These are phyloP conservation scores for Ips nitidus DNA, from an alignment of 1,140 invertebrate species.

Conservation along the genomic window DNA sequence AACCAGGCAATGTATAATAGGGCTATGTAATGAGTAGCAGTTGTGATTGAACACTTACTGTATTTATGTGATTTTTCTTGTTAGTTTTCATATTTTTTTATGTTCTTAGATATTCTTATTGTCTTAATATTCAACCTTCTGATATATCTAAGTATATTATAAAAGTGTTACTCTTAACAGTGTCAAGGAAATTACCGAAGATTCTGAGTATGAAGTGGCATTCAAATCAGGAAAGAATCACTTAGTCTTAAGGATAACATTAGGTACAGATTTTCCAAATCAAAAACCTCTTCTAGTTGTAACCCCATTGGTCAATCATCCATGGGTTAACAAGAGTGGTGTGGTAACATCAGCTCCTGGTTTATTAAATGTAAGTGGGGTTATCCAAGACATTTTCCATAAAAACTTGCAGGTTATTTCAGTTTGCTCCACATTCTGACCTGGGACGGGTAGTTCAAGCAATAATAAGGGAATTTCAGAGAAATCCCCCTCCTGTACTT, in stretches of 20 bases:
- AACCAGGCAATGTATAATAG: too few relatives aligned
- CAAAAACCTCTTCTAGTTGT: constrained; percentile 71
- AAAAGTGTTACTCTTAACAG: constrained; percentile 49
- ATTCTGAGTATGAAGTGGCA: constrained; percentile 69
- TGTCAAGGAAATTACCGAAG: constrained; percentile 69
- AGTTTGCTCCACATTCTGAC: constrained; percentile 76
- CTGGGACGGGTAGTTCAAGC: constrained; percentile 76
- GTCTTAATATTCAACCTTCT: background rate
- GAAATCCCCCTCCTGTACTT: constrained; percentile 58
- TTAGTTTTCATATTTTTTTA: background rate
- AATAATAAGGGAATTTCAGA: constrained; percentile 74
- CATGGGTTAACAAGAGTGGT: constrained; percentile 66
- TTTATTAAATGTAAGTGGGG: constrained; percentile 63
- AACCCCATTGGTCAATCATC: constrained; percentile 65
- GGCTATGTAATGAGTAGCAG: too few relatives aligned
- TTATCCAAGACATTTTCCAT: background rate
- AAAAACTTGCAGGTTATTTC: constrained; percentile 29
- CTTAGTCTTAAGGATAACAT: constrained; percentile 64
- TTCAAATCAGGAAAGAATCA: constrained; percentile 64
- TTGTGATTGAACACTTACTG: too few relatives aligned
- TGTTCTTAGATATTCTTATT: too few relatives aligned
- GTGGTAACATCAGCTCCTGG: constrained; percentile 71
- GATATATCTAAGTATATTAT: background rate
- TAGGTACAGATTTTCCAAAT: constrained; percentile 70
- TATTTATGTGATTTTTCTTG: too few relatives aligned